These are phyloP conservation scores for Lottia scabra DNA, from an alignment of 2,888 invertebrate genomes.

Conservation along the genomic window DNA sequence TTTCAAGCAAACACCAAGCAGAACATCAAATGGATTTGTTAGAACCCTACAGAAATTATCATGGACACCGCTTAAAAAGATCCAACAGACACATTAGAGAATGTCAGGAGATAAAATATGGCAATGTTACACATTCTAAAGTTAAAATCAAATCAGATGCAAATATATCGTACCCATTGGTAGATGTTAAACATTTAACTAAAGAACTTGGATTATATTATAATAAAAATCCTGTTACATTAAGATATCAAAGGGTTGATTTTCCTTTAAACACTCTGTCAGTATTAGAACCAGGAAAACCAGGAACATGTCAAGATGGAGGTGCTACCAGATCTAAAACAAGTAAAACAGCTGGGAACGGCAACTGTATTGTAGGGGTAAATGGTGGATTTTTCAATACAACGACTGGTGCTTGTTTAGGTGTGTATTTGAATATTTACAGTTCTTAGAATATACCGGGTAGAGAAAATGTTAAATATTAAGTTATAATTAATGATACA, in stretches of 20 bases:
- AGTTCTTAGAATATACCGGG: too few relatives aligned
- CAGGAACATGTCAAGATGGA: constrained; percentile 57
- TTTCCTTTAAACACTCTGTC: constrained; percentile 63
- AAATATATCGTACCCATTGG: constrained; percentile 32
- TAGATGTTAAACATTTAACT: constrained; percentile 38
- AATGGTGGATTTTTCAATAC: constrained; percentile 69
- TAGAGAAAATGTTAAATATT: too few relatives aligned
- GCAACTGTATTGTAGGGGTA: constrained; percentile 62
- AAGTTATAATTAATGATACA: not conserved
- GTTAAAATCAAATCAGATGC: constrained; percentile 23
- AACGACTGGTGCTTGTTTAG: constrained; percentile 60
- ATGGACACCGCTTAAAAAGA: constrained; percentile 41
- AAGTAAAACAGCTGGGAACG: constrained; percentile 44
- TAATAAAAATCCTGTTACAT: constrained; percentile 28
- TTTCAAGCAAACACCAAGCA: not conserved
- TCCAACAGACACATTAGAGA: constrained; percentile 49
- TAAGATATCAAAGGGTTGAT: constrained; percentile 49
- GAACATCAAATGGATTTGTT: constrained; percentile 8
- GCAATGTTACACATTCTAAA: constrained; percentile 52
- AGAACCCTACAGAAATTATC: constrained; percentile 31
- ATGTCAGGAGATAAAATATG: constrained; percentile 56
- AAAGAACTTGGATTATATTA: constrained; percentile 30
- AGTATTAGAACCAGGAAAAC: constrained; percentile 62
- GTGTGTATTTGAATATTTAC: constrained; percentile 33
- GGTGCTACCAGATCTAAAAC: constrained; percentile 52